Base-by-base conservation (phyloP, 2,113 vertebrate genomes). In the Gobiocypris rarus region DNA sequence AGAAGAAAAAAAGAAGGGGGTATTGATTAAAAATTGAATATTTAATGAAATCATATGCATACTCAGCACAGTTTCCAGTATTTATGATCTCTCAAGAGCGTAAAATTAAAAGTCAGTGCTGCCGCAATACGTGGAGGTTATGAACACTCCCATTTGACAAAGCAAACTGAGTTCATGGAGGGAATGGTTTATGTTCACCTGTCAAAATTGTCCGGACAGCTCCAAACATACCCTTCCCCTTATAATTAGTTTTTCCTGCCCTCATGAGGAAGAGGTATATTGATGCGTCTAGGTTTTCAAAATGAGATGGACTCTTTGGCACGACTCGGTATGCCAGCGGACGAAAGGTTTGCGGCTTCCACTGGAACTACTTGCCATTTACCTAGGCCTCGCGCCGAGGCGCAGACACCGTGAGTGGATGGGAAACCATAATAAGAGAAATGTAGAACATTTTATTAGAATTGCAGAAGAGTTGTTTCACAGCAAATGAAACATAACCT, bases 401-500 rank as follows among this genome's bases (percentile, higher is more conserved):
- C 74, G 24, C 38, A 82, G 61, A 63, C 71, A 41, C 31, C 1
- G 50, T 3, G 73, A 65, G 28, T 22, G 17, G 9, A 22, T 11
- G 52, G 45, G 54, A 81, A 65, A 28, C 67, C 52, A 54, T 31
- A 69, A 69, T 43, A 83, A 65, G 43, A 78, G 71, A 58, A 74
- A 58, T 54, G 26, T 3, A 75, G 86, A 88, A 84, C 81, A 86
- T 84, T 84, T 73, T 86, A 89, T 88, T 89, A 43, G 82, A 86
- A 86, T 65, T 63, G 86, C 73, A 61, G 74, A 86, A 82, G 85
- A 88, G 50, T 22, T 83, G 79, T 76, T 58, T 83, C 83, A 87
- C 75, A 89, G 83, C 77, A 87, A 83, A 81, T 91, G 87, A 83
- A 91, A 91, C 74, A 77, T 87, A 89, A 90, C 89, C 87, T 87